Evolutionary conservation across 2,113 vertebrate species (phyloP), one percentile per base, ranked within the genome.

Genomic region (Hippocampus barbouri): DNA sequence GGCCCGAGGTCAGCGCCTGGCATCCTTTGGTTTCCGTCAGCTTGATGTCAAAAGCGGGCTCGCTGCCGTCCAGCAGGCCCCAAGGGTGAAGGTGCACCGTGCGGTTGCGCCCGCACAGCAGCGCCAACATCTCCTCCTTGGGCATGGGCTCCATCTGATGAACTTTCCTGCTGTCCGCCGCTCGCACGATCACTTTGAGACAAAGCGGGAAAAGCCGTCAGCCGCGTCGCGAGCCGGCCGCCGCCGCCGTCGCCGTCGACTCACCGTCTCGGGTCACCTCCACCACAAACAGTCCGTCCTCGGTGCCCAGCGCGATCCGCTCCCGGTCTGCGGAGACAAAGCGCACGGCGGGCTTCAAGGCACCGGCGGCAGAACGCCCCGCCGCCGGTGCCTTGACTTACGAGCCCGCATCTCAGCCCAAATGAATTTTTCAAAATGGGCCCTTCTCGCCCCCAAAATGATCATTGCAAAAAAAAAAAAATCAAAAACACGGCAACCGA

Each of bases 191-290:
- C 81, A 99, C 97, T 99, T 87, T 0, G 53, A 72, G 8, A 69
- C 14, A 21, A 27, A 10, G 9, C 59, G 1, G 18, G 18, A 1
- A 38, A 18, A 21, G 3, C 4, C 20, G 30, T 38, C 12, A 62
- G 27, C 15, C 2, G 30, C 2, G 16, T 18, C 1, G 16, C 11
- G 4, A 4, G 18, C 8, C 6, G 2, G 8, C 2, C 0, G 54
- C 1, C 21, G 54, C n/a, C 7, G 2, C 23, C n/a, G 1, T 1
- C 57, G 57, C 3, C 0, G 21, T 5, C 2, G 20, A 16, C 81
- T 93, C 92, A 99, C 97, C 95, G 0, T 99, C 97, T 80, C 95
- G 94, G 77, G 94, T 98, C 71, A 99, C 89, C 84, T 99, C 97
- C 41, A 99, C 93, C 78, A 98, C 94, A 61, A 96, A 97, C 1